Evolutionary conservation across 2,888 invertebrate species (phyloP), one percentile per base, ranked within the genome.

Genomic region (Euproctis similis): DNA sequence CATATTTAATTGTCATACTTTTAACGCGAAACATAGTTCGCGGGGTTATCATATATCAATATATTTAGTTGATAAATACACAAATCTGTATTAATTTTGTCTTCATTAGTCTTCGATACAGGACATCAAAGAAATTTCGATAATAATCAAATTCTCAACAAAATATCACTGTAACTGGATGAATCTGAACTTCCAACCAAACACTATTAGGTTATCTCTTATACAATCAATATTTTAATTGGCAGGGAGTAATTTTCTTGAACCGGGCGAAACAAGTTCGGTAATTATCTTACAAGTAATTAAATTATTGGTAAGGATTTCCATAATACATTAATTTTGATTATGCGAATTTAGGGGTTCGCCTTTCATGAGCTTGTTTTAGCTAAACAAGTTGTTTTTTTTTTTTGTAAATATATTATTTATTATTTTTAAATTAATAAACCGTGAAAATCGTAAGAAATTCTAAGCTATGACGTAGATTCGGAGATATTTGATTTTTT

Each of bases 201-300:
- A 31, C 31, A 40, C 36, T 53, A 53, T 55, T 46, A 54, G 37
- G 43, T 51, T 53, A 51, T 43, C 34, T 39, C 29, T 33, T 36
- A 46, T 46, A n/a, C n/a, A 41, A 61, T 58, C 56, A 55, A 58
- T 56, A 52, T 45, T 40, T 29, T 55, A 59, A 62, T 61, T 61
- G 49, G 54, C 52, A n/a, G n/a, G 36, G 41, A 30, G 41, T 51
- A 47, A 60, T 57, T 59, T 54, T 56, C 59, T 61, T 58, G 51
- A 53, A 59, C 40, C 53, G 31, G 36, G 20, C 32, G 35, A 45
- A 63, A 60, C 52, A n/a, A n/a, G n/a, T 66, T 53, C 28, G 43
- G 28, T 56, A 58, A 61, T 60, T 53, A 53, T 47, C 38, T 50
- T 21, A 10, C 30, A 37, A 28, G 31, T 40, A 48, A 59, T 54